phyloP scores from a whole-genome alignment of 2,113 vertebrate species.

The Genyomyrus donnyi region DNA sequence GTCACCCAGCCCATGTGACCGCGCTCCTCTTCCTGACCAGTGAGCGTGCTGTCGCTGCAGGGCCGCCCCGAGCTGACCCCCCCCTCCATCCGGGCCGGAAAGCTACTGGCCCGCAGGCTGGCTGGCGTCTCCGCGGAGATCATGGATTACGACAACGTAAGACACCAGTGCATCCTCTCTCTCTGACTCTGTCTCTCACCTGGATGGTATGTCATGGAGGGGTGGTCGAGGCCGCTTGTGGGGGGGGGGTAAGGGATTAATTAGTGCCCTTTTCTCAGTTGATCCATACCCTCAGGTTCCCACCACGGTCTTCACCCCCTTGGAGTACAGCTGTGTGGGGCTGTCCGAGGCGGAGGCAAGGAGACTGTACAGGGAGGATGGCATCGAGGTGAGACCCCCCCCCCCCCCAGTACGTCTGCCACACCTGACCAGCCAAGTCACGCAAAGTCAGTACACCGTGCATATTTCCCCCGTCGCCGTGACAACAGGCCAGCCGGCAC shows the following conservation, averaged over 20 bases:
- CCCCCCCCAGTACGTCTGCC: not conserved
- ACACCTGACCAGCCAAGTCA: not conserved
- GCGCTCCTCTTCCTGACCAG: not conserved
- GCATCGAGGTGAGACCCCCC: constrained; percentile 66
- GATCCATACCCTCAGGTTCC: constrained; percentile 64
- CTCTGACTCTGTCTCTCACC: not conserved
- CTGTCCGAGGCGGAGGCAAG: constrained; percentile 80
- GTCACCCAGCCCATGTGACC: not conserved
- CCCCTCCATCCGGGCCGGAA: constrained; percentile 81
- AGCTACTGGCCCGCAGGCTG: constrained; percentile 76
- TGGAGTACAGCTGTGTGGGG: constrained; percentile 88
- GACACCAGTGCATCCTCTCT: constrained; percentile 34
- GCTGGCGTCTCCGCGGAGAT: constrained; percentile 57
- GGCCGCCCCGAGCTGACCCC: constrained; percentile 90
- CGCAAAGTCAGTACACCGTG: not conserved
- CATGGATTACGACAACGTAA: constrained; percentile 89
- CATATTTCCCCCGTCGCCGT: not conserved
- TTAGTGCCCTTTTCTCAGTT: not conserved
- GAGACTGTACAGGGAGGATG: constrained; percentile 61
- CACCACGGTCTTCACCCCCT: constrained; percentile 87
- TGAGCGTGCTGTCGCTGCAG: constrained; percentile 46
- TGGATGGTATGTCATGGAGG: not conserved
- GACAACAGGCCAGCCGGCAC: not conserved
- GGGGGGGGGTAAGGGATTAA: not conserved
- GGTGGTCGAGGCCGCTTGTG: not conserved